Evolutionary conservation across 2,113 vertebrate genomes (phyloP).

Genomic region (Spheniscus mendiculus): DNA sequence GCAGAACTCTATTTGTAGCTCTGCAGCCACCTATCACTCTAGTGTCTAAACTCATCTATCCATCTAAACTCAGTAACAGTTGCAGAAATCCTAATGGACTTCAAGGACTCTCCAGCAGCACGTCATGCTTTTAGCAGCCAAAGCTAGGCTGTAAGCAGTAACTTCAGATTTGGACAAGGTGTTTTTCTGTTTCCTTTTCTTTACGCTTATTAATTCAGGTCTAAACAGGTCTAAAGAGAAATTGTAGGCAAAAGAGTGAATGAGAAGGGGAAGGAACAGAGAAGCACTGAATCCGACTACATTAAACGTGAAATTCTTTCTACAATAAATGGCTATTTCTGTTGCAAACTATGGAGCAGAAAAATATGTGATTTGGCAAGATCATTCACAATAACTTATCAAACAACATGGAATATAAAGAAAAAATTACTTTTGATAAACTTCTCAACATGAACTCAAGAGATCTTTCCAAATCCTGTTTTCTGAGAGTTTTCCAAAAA

Average conservation of each 20-base stretch:
- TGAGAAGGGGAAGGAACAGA: neutral
- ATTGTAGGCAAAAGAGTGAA: neutral
- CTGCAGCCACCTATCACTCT: neutral
- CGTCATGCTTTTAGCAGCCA: neutral
- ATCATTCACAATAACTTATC: neutral
- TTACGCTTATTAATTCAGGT: neutral
- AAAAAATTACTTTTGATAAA: neutral
- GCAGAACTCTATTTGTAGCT: neutral
- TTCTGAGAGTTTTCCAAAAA: neutral
- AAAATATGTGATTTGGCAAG: neutral
- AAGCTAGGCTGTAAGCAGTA: neutral
- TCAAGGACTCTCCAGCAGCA: neutral
- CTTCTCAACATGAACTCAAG: neutral
- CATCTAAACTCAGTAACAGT: neutral
- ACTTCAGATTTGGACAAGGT: neutral
- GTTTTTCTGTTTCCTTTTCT: neutral
- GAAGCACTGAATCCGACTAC: neutral
- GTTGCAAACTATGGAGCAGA: neutral
- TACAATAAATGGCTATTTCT: neutral
- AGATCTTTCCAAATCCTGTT: neutral
- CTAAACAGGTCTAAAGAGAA: neutral
- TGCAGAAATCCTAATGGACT: neutral
- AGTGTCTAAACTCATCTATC: neutral
- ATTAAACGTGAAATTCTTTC: neutral
- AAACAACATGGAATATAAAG: neutral